Evolutionary conservation across 64 coral and sea anemone species (phyloP).

Genomic region (Porites australiensis): DNA sequence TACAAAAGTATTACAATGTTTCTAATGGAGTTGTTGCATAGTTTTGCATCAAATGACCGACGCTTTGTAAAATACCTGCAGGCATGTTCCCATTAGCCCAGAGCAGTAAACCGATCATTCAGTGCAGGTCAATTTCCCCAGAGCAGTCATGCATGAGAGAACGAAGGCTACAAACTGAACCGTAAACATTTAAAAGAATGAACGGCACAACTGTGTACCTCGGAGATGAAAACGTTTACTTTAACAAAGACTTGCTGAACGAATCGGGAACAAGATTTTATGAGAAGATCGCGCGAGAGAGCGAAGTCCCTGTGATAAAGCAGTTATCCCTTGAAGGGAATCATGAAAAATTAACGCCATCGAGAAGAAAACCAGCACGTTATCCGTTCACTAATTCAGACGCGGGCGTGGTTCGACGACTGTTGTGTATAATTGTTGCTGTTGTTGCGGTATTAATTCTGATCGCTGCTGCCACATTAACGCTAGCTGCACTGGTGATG

Average conservation of each 20-base stretch:
- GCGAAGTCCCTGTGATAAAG: not conserved
- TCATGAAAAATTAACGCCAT: not conserved
- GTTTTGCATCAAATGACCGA: no score
- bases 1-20: no score
- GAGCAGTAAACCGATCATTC: no score
- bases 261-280: not conserved
- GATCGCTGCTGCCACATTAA: not conserved
- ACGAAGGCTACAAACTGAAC: not conserved
- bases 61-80: no score
- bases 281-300: not conserved
- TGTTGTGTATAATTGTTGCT: not conserved
- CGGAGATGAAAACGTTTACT: not conserved
- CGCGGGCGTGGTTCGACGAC: not conserved
- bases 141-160: not conserved
- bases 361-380: no score
- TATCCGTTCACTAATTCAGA: not conserved
- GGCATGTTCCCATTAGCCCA: no score
- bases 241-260: not conserved
- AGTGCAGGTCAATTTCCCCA: no score
- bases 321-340: not conserved
- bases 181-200: not conserved
- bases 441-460: constrained; percentile 4
- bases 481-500: not conserved
- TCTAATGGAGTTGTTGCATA: no score
- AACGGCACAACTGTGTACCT: not conserved